Evolutionary conservation across 2,113 vertebrate species (phyloP).

Genomic region (Archocentrus centrarchus): DNA sequence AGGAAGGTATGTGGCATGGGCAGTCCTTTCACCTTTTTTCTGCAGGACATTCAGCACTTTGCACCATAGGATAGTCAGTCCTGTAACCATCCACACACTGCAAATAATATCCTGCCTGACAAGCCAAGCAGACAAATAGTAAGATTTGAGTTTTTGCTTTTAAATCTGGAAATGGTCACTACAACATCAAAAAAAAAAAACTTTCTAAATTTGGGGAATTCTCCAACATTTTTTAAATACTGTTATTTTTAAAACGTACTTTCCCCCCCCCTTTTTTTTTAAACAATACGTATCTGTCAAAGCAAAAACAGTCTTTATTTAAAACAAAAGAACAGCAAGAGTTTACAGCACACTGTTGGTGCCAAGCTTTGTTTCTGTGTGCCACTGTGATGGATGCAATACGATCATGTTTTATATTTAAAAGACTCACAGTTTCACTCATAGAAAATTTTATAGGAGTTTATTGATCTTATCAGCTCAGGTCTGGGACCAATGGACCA

Average conservation of each 20-base stretch:
- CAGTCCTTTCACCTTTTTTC: conserved; percentile 68
- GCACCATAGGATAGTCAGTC: background rate
- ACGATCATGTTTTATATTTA: background rate
- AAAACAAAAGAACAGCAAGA: background rate
- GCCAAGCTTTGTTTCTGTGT: background rate
- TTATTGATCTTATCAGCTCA: background rate
- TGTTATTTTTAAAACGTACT: too few relatives aligned
- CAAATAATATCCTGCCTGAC: conserved; percentile 34
- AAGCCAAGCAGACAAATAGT: background rate
- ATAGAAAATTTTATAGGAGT: background rate
- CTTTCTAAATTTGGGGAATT: too few relatives aligned
- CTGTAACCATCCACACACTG: conserved; percentile 5
- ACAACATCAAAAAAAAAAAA: background rate
- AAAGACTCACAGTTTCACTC: background rate
- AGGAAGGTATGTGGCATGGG: conserved; percentile 87
- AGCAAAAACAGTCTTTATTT: background rate
- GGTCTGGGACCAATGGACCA: background rate
- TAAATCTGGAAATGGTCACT: background rate
- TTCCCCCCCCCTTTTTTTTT: too few relatives aligned
- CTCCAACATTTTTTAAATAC: too few relatives aligned
- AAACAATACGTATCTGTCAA: background rate
- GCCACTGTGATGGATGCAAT: background rate
- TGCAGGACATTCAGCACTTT: conserved; percentile 46
- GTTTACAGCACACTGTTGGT: background rate
- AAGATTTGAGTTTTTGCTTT: background rate